These are phyloP conservation scores for Cylindroiulus punctatus DNA, from an alignment of 2,888 invertebrate species.

Conservation along the genomic window DNA sequence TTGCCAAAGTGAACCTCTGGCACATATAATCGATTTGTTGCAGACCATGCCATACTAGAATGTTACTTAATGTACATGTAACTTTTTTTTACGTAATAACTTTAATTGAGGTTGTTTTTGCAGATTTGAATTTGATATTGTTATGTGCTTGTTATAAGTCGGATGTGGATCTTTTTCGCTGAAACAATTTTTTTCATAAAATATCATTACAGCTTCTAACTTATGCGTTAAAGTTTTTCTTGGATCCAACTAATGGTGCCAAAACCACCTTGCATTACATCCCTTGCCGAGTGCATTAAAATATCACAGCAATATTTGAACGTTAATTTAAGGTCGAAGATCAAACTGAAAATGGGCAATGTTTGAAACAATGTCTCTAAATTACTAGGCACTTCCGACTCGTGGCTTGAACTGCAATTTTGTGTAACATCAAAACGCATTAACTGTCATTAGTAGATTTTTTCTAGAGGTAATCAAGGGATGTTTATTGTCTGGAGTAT, in stretches of 20 bases:
- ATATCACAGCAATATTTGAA: no score
- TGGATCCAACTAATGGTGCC: no score
- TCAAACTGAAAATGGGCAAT: neutral
- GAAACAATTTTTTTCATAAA: no score
- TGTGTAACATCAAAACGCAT: neutral
- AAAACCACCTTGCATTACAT: no score
- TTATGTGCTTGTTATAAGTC: no score
- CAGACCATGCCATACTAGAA: neutral
- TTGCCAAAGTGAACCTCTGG: neutral
- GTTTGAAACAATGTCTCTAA: neutral
- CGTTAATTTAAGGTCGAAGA: no score
- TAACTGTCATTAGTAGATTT: neutral
- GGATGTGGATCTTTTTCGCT: no score
- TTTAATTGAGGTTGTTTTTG: neutral
- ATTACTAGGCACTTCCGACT: neutral
- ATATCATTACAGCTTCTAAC: no score
- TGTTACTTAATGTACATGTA: neutral
- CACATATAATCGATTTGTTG: neutral
- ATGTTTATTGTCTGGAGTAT: constrained; percentile 5
- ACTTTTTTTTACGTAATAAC: neutral
- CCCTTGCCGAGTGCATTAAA: no score
- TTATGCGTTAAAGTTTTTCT: no score
- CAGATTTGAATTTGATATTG: neutral
- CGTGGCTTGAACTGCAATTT: neutral
- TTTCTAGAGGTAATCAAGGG: constrained; percentile 1